phyloP scores from a whole-genome alignment of 2,797 vertebrate genomes.

The Acestrorhynchus altus region DNA sequence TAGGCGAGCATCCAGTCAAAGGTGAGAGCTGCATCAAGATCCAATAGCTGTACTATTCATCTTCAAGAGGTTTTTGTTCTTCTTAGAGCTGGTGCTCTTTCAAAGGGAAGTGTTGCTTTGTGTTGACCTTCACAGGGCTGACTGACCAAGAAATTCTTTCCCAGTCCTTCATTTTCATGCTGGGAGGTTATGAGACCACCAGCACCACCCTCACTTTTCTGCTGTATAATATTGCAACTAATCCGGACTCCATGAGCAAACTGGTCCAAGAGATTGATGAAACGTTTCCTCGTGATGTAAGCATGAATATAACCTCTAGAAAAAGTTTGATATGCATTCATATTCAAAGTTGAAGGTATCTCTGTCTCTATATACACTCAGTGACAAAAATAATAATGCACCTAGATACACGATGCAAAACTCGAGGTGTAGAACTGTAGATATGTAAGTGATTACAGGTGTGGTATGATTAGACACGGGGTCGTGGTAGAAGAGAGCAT shows the following conservation, averaged over 20 bases:
- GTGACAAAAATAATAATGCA: too few species aligned
- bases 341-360: too few species aligned
- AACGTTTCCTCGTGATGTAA: slow-evolving; percentile 79
- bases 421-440: too few species aligned
- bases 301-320: background rate
- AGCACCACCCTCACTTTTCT: slow-evolving; percentile 77
- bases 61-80: too few species aligned
- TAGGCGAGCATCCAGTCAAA: slow-evolving; percentile 51
- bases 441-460: too few species aligned
- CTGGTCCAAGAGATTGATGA: slow-evolving; percentile 78
- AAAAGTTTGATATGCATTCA: too few species aligned
- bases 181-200: slow-evolving; percentile 83
- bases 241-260: slow-evolving; percentile 75
- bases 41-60: background rate
- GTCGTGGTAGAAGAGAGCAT: too few species aligned
- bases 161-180: slow-evolving; percentile 81
- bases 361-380: too few species aligned
- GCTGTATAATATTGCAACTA: slow-evolving; percentile 77
- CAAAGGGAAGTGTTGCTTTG: background rate
- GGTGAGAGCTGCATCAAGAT: slow-evolving; percentile 41
- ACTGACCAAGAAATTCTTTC: slow-evolving; percentile 84
- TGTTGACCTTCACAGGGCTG: slow-evolving; percentile 72
- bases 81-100: background rate
- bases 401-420: too few species aligned
- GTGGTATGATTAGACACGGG: too few species aligned